phyloP scores from a whole-genome alignment of 2,888 invertebrate species.

The Chesias legatella region DNA sequence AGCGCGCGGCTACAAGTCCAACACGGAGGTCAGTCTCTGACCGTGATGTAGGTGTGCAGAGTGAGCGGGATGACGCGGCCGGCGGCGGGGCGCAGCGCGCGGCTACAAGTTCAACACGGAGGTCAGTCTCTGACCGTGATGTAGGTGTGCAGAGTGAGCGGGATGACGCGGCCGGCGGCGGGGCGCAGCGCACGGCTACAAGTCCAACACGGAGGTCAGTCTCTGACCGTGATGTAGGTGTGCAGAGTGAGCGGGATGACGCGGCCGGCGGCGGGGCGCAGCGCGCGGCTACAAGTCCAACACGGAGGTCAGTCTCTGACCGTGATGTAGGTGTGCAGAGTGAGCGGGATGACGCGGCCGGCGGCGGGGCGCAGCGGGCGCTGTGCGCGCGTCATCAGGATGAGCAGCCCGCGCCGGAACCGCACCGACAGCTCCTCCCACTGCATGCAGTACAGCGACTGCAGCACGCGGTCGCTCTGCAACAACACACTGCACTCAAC shows the following conservation, averaged over 20 bases:
- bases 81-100: slow-evolving; percentile 68
- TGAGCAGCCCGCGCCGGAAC: slow-evolving; percentile 53
- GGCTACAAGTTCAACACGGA: neutral
- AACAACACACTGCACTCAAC: too few species aligned
- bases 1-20: slow-evolving; percentile 37
- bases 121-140: slow-evolving; percentile 50
- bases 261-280: slow-evolving; percentile 69
- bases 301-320: too few species aligned
- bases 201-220: too few species aligned
- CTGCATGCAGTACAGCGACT: slow-evolving; percentile 60
- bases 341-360: slow-evolving; percentile 70
- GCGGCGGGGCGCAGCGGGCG: slow-evolving; percentile 74
- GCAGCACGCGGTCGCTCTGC: slow-evolving; percentile 63
- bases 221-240: slow-evolving; percentile 75
- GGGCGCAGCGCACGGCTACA: too few species aligned
- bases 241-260: slow-evolving; percentile 73
- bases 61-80: slow-evolving; percentile 73
- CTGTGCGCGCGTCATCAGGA: slow-evolving; percentile 67
- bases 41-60: slow-evolving; percentile 71
- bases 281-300: too few species aligned
- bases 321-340: slow-evolving; percentile 72
- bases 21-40: slow-evolving; percentile 24
- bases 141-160: slow-evolving; percentile 74
- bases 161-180: slow-evolving; percentile 68
- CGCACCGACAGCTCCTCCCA: slow-evolving; percentile 44